Conservation (phyloP, 1,140 invertebrate species). For the Portunus trituberculatus region DNA sequence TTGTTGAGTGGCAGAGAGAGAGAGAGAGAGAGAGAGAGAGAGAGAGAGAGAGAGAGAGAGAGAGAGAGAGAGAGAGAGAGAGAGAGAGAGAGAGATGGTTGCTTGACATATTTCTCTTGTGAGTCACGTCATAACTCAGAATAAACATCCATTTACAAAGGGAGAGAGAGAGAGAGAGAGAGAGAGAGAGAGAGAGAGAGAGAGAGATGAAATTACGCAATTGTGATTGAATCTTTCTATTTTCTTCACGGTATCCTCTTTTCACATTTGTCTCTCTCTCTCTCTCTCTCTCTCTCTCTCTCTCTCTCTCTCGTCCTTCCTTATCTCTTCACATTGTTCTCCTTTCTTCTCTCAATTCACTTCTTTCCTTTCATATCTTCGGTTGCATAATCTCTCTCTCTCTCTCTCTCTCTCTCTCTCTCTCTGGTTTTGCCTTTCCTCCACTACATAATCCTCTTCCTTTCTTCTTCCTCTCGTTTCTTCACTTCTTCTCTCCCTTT, state of each 20-base stretch:
- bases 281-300: constrained; percentile 4
- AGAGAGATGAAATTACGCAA: not conserved
- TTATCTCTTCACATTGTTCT: no score
- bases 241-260: not conserved
- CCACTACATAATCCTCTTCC: not conserved
- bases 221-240: not conserved
- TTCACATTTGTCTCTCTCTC: not conserved
- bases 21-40: constrained; percentile 20
- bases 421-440: not conserved
- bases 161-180: constrained; percentile 18
- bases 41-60: constrained; percentile 1
- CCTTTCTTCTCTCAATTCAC: no score
- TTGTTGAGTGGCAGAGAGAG: constrained; percentile 18
- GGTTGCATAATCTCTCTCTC: not conserved
- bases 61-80: not conserved
- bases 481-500: not conserved
- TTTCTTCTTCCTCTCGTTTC: not conserved
- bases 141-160: not conserved
- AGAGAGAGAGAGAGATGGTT: constrained; percentile 6
- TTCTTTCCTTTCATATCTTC: no score
- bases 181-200: not conserved
- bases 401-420: not conserved
- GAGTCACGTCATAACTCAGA: constrained; percentile 12
- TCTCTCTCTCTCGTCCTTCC: not conserved
- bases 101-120: not conserved